Conservation (phyloP, 2,797 vertebrate species). For the Hafferia zeledoni region DNA sequence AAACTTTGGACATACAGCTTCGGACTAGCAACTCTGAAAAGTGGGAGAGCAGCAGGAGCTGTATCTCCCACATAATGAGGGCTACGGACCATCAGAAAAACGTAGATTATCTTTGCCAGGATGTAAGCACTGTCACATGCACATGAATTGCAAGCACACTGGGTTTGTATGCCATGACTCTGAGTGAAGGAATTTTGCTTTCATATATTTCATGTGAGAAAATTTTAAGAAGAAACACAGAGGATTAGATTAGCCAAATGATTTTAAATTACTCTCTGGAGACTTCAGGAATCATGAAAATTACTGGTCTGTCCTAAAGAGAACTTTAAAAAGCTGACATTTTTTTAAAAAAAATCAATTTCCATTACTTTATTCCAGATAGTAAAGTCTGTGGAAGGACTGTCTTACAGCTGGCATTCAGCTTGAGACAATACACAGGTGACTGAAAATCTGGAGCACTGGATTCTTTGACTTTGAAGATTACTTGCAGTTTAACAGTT, state of each 20-base stretch:
- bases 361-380: not conserved
- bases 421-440: not conserved
- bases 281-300: not conserved
- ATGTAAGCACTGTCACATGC: not conserved
- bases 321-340: not conserved
- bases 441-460: not conserved
- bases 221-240: not conserved
- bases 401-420: not conserved
- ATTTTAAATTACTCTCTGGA: not conserved
- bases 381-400: not conserved
- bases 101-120: not conserved
- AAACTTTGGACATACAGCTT: not conserved
- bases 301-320: not conserved
- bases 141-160: not conserved
- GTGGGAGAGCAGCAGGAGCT: not conserved
- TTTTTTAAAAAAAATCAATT: not conserved
- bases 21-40: not conserved
- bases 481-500: not conserved
- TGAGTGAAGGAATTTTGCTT: not conserved
- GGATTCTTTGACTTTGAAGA: not conserved
- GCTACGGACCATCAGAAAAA: not conserved
- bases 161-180: not conserved
- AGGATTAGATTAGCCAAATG: not conserved
- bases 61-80: not conserved
- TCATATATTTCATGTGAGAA: not conserved